Conservation (phyloP, 2,888 invertebrate species). For the Dendrolimus houi region DNA sequence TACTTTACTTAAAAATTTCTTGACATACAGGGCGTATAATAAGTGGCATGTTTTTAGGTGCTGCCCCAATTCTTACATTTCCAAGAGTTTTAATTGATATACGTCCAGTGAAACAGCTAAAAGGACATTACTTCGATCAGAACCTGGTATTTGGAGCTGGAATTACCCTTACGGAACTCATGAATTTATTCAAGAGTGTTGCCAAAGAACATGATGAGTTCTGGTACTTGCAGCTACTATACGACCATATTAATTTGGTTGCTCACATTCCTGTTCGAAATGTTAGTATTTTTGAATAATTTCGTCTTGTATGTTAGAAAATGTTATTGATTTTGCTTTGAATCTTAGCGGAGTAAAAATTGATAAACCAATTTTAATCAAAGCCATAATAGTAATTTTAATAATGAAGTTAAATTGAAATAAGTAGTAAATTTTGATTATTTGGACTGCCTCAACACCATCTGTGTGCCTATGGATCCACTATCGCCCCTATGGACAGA, state of each 20-base stretch:
- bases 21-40: too few species aligned
- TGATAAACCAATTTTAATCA: too few species aligned
- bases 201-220: slow-evolving; percentile 57
- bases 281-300: slow-evolving; percentile 54
- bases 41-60: slow-evolving; percentile 36
- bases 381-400: too few species aligned
- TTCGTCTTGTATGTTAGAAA: too few species aligned
- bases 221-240: slow-evolving; percentile 75
- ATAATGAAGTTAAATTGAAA: too few species aligned
- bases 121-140: slow-evolving; percentile 45
- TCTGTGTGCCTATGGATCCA: too few species aligned
- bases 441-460: too few species aligned
- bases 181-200: slow-evolving; percentile 59
- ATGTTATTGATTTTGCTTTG: neutral
- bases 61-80: slow-evolving; percentile 47
- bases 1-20: too few species aligned
- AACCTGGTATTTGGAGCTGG: slow-evolving; percentile 78
- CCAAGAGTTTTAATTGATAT: slow-evolving; percentile 80
- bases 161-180: slow-evolving; percentile 71
- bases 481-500: too few species aligned
- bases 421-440: too few species aligned
- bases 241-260: slow-evolving; percentile 80
- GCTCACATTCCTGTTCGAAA: slow-evolving; percentile 86
- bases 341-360: too few species aligned
- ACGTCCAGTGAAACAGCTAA: slow-evolving; percentile 74